Evolutionary conservation across 1,140 invertebrate genomes (phyloP).

Genomic region (Musca domestica): DNA sequence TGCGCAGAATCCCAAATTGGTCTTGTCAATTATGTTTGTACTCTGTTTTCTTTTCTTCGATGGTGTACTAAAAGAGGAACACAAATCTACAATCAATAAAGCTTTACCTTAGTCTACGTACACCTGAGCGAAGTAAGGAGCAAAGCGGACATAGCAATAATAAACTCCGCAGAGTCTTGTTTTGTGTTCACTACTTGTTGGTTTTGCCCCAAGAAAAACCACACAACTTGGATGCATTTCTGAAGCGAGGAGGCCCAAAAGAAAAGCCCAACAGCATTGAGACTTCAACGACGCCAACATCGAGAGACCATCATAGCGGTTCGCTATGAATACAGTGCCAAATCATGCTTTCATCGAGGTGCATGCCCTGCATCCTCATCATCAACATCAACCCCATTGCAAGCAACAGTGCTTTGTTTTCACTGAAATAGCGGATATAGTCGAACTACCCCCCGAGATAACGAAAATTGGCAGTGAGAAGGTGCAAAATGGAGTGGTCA

Average conservation of each 20-base stretch:
- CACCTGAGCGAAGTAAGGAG: no score
- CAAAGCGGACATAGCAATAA: no score
- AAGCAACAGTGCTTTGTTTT: slow-evolving; percentile 54
- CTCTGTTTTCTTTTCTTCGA: no score
- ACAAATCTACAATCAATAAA: no score
- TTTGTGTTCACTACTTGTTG: no score
- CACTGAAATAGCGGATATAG: slow-evolving; percentile 50
- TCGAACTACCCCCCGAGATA: slow-evolving; percentile 49
- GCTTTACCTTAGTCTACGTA: no score
- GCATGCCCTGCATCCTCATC: slow-evolving; percentile 33
- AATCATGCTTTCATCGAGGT: slow-evolving; percentile 51
- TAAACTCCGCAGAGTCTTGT: no score
- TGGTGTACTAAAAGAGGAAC: no score
- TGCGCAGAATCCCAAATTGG: no score
- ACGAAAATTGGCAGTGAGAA: slow-evolving; percentile 50
- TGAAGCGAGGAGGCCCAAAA: neutral
- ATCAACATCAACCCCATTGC: slow-evolving; percentile 49
- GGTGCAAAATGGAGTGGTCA: slow-evolving; percentile 44
- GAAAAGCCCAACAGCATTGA: neutral
- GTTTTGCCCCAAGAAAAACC: neutral
- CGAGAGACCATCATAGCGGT: neutral
- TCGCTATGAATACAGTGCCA: slow-evolving; percentile 48
- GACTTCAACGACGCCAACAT: neutral
- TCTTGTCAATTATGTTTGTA: no score
- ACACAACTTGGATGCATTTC: neutral